These are phyloP conservation scores for Megaceryle maxima DNA, from an alignment of 2,113 vertebrate species.

Conservation along the genomic window DNA sequence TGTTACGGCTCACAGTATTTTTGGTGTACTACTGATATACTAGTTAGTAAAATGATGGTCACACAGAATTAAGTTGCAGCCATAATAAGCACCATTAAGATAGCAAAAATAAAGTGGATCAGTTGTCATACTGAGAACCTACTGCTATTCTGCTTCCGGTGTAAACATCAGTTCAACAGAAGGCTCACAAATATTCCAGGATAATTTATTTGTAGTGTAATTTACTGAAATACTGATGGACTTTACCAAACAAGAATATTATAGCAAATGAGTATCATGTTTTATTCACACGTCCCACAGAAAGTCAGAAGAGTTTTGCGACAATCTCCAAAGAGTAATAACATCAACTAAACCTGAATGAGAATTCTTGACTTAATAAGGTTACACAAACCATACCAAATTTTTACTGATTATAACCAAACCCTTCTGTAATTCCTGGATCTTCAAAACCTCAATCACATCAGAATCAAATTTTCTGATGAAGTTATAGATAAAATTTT, in stretches of 20 bases:
- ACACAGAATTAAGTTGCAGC: background rate
- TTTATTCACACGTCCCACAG: background rate
- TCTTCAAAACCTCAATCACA: background rate
- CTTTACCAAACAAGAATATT: slow-evolving; percentile 33
- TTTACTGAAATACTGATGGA: slow-evolving; percentile 31
- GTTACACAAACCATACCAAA: background rate
- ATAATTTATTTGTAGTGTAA: slow-evolving; percentile 14
- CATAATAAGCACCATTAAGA: background rate
- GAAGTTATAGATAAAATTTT: background rate
- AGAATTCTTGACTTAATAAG: slow-evolving; percentile 24
- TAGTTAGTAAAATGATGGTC: background rate
- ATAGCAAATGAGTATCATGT: background rate
- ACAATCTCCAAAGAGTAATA: slow-evolving; percentile 8
- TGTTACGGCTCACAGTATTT: background rate
- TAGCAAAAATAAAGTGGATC: background rate
- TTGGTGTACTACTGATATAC: background rate
- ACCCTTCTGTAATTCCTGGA: background rate
- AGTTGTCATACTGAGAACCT: background rate
- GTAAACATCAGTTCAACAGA: background rate
- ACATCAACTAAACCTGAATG: background rate
- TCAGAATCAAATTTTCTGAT: background rate
- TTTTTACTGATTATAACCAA: slow-evolving; percentile 35
- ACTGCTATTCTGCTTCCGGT: background rate
- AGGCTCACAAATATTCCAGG: slow-evolving; percentile 16
- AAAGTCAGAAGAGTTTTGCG: background rate